These are phyloP conservation scores for Hedychridium roseum DNA, from an alignment of 2,888 invertebrate genomes.

Conservation along the genomic window DNA sequence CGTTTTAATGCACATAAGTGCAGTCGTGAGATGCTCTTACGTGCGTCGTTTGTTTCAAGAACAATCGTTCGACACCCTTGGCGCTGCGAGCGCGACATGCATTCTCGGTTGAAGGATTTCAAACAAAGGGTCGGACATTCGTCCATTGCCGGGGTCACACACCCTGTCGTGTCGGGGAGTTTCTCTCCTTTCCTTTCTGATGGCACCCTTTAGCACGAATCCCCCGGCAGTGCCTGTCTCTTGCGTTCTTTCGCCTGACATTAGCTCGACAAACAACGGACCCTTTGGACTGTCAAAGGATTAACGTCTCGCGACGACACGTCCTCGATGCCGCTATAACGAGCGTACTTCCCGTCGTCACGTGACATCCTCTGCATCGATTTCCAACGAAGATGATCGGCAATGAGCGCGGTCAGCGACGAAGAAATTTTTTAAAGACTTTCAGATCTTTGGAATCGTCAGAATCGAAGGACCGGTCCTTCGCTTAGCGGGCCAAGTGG, in stretches of 20 bases:
- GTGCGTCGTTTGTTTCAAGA: conserved; percentile 28
- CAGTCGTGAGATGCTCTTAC: conserved; percentile 30
- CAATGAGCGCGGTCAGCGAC: no score
- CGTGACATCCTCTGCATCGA: no score
- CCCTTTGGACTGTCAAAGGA: conserved; percentile 36
- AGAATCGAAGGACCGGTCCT: no score
- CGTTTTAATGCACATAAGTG: conserved; percentile 37
- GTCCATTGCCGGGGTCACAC: conserved; percentile 36
- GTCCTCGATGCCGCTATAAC: no score
- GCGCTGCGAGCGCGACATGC: conserved; percentile 56
- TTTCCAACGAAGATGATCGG: no score
- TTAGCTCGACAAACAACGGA: conserved; percentile 45
- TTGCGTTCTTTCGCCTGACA: conserved; percentile 28
- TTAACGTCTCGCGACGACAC: conserved; percentile 33
- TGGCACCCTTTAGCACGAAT: conserved; percentile 11
- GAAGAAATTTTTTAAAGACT: no score
- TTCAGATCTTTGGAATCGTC: no score
- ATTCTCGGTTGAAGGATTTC: conserved; percentile 55
- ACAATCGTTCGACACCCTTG: conserved; percentile 53
- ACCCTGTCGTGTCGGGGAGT: conserved; percentile 21
- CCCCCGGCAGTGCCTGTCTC: conserved; percentile 2
- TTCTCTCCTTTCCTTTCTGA: background rate
- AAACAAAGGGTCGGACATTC: conserved; percentile 55
- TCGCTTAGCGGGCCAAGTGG: no score
- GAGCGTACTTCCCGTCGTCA: conserved; percentile 21